Evolutionary conservation across 2,797 vertebrate genomes (phyloP).

Genomic region (Chrosomus eos): DNA sequence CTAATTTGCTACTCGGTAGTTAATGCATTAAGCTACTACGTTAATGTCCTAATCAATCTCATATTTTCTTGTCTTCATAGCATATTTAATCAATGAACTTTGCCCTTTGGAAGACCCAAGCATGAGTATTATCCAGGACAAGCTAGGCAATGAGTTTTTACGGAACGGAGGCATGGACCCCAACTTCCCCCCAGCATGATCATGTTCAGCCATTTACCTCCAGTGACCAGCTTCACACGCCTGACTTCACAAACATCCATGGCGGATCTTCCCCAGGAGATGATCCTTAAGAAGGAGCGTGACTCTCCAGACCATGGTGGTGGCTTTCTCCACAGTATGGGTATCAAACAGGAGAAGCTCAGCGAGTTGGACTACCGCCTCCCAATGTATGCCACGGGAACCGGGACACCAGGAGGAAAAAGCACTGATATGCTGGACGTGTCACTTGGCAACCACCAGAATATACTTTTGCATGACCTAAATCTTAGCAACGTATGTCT

Average conservation of each 20-base stretch:
- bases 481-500: conserved; percentile 80
- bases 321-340: conserved; percentile 85
- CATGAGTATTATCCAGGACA: conserved; percentile 89
- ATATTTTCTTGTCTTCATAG: conserved; percentile 66
- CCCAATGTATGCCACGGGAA: conserved; percentile 74
- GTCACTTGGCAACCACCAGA: conserved; percentile 81
- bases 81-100: conserved; percentile 61
- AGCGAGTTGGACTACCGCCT: conserved; percentile 88
- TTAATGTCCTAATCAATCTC: neutral
- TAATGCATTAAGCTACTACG: neutral
- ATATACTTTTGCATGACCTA: conserved; percentile 91
- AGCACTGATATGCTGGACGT: conserved; percentile 80
- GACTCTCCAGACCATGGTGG: conserved; percentile 82
- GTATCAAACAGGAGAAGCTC: conserved; percentile 95
- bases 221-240: conserved; percentile 95
- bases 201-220: conserved; percentile 98
- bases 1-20: neutral
- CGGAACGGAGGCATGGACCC: conserved; percentile 94
- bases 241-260: conserved; percentile 87
- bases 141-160: conserved; percentile 93
- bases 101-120: conserved; percentile 66
- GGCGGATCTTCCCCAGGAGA: conserved; percentile 87
- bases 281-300: conserved; percentile 97
- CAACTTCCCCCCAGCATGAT: conserved; percentile 92
- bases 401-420: conserved; percentile 73